These are phyloP conservation scores for Oryzias melastigma DNA, from an alignment of 2,113 vertebrate genomes.

Conservation along the genomic window DNA sequence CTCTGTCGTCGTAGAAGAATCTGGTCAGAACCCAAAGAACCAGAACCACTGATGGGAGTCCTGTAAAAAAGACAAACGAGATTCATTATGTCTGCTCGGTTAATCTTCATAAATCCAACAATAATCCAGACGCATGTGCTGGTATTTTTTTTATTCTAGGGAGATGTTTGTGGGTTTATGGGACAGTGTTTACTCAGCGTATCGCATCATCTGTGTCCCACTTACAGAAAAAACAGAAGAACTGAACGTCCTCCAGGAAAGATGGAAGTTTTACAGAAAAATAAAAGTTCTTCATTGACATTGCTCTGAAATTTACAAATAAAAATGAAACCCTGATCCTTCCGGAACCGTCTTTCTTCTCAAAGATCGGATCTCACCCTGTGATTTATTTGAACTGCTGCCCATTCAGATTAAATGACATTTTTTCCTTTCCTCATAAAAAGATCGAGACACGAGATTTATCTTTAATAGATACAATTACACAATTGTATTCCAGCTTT, in stretches of 20 bases:
- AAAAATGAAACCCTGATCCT: too few species aligned
- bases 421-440: too few species aligned
- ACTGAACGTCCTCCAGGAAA: not conserved
- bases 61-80: slow-evolving; percentile 41
- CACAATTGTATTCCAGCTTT: too few species aligned
- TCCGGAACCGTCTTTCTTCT: too few species aligned
- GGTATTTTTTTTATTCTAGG: slow-evolving; percentile 7
- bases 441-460: too few species aligned
- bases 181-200: slow-evolving; percentile 9
- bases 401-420: too few species aligned
- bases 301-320: too few species aligned
- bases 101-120: slow-evolving; percentile 5
- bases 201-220: slow-evolving; percentile 8
- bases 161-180: not conserved
- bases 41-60: slow-evolving; percentile 71
- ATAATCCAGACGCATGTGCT: not conserved
- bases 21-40: slow-evolving; percentile 75
- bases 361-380: too few species aligned
- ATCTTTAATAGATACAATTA: too few species aligned
- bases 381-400: too few species aligned
- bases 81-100: slow-evolving; percentile 17
- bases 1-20: slow-evolving; percentile 74
- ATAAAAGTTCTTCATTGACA: not conserved
- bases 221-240: slow-evolving; percentile 8
- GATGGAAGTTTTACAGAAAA: not conserved